Evolutionary conservation across 2,797 vertebrate species (phyloP).

Genomic region (Halcyon leucocephala): DNA sequence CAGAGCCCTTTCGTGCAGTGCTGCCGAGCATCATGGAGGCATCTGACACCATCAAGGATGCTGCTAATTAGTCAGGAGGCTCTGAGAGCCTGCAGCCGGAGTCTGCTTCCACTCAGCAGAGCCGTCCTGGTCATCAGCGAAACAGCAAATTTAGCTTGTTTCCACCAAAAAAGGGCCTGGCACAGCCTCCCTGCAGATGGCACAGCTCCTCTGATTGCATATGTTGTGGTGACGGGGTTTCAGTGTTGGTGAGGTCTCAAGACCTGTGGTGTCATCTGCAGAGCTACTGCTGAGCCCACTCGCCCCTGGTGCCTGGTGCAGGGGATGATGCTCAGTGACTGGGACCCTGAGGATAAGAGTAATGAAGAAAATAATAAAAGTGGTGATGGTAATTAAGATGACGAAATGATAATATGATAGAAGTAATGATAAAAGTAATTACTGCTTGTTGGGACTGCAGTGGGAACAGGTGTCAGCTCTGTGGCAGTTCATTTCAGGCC

Average conservation of each 20-base stretch:
- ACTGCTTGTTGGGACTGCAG: background rate
- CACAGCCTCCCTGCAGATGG: background rate
- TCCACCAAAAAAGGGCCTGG: background rate
- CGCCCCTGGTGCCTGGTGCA: background rate
- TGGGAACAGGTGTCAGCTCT: constrained; percentile 14
- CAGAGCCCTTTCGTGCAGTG: background rate
- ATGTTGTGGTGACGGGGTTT: fast-evolving
- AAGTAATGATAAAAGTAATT: constrained; percentile 24
- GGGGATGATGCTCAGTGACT: background rate
- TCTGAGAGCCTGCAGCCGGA: background rate
- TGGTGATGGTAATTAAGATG: background rate
- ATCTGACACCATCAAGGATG: background rate
- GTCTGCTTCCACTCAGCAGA: background rate
- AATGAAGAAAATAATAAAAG: background rate
- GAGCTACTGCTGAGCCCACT: background rate
- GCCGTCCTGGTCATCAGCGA: fast-evolving
- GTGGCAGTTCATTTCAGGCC: background rate
- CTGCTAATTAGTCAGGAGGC: background rate
- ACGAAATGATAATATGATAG: background rate
- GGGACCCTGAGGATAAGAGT: background rate
- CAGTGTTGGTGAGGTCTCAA: fast-evolving
- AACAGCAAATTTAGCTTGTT: background rate
- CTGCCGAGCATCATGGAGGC: fast-evolving
- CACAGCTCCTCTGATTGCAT: background rate
- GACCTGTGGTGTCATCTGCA: fast-evolving